Conservation (phyloP, 2,888 invertebrate genomes). For the Drepanosiphum platanoidis region DNA sequence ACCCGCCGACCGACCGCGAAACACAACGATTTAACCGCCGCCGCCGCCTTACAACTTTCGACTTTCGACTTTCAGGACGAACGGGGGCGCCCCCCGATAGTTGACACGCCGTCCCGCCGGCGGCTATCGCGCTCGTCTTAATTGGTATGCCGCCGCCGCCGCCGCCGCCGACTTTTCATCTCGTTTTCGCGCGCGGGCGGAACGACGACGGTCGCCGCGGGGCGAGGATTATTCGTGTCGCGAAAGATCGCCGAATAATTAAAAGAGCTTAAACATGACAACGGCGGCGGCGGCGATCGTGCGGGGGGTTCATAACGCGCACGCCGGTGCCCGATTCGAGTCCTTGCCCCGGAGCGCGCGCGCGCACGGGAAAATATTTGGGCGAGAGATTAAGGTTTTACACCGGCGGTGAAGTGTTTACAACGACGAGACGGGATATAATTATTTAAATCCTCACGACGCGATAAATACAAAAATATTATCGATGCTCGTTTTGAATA, state of each 20-base stretch:
- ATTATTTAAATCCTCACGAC: no score
- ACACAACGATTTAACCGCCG: not conserved
- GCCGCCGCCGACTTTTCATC: not conserved
- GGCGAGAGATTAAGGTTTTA: no score
- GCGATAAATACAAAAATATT: no score
- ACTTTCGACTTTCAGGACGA: not conserved
- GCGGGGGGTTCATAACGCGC: no score
- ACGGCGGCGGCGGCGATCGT: no score
- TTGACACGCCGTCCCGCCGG: not conserved
- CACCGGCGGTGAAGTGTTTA: no score
- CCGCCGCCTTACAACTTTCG: not conserved
- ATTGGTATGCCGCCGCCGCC: not conserved
- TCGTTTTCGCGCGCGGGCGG: not conserved
- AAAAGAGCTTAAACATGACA: no score
- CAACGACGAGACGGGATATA: no score
- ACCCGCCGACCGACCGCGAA: not conserved
- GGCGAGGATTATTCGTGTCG: not conserved
- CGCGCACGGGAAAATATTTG: no score
- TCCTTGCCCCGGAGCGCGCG: no score
- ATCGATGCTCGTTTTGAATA: no score
- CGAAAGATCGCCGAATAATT: not conserved
- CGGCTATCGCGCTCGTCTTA: not conserved
- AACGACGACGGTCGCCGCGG: not conserved
- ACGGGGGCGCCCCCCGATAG: not conserved
- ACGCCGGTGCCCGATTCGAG: no score